Percentiles rank a stretch among this genome's conserved stretches.
phyloP scores from a whole-genome alignment of 1,140 invertebrate species.

The Pantala flavescens region DNA sequence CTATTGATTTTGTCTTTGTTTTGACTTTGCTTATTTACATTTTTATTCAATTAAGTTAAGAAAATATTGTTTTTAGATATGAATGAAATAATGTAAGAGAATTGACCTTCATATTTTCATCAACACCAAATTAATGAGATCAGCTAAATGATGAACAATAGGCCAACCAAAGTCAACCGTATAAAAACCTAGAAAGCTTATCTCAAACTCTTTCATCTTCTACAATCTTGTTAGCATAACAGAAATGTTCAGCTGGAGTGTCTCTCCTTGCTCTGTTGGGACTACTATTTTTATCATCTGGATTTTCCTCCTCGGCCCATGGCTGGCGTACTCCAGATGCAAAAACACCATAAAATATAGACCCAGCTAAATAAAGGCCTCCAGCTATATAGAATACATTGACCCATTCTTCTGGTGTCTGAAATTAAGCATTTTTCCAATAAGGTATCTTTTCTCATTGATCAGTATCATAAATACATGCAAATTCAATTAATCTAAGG shows the following conservation, averaged over 20 bases:
- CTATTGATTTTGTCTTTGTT: too few species aligned
- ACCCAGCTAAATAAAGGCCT: slow-evolving; percentile 63
- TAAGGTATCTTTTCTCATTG: background rate
- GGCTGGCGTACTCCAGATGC: slow-evolving; percentile 67
- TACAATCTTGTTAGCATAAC: background rate
- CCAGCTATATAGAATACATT: slow-evolving; percentile 73
- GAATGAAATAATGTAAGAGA: too few species aligned
- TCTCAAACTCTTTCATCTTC: background rate
- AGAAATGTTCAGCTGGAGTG: background rate
- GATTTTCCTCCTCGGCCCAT: slow-evolving; percentile 50
- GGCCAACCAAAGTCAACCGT: too few species aligned
- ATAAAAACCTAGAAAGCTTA: too few species aligned
- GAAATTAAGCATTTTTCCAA: slow-evolving; percentile 26
- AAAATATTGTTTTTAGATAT: too few species aligned
- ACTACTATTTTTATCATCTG: slow-evolving; percentile 28
- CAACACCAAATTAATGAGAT: too few species aligned
- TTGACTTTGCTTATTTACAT: too few species aligned
- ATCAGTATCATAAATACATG: background rate
- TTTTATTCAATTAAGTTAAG: too few species aligned
- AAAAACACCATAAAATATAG: slow-evolving; percentile 65
- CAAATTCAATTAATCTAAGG: slow-evolving; percentile 20
- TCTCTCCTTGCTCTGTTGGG: background rate
- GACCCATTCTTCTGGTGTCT: slow-evolving; percentile 68
- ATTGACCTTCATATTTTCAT: too few species aligned
- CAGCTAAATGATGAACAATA: too few species aligned